phyloP scores from a whole-genome alignment of 2,888 invertebrate species.

The Agriopis leucophaearia region DNA sequence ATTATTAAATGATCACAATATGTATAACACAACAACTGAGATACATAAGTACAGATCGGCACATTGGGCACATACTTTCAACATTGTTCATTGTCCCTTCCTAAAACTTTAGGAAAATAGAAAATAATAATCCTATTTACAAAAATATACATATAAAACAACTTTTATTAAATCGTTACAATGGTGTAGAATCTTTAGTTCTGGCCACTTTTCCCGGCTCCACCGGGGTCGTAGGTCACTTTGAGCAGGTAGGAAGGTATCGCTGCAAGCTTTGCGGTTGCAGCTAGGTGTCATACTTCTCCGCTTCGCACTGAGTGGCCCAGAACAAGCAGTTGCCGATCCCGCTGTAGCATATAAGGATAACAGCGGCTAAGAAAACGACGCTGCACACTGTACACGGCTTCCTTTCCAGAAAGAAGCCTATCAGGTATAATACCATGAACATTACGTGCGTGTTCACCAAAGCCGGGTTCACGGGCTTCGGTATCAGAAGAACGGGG shows the following conservation, averaged over 20 bases:
- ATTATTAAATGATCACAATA: conserved; percentile 18
- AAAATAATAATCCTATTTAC: conserved; percentile 67
- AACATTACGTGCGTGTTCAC: conserved; percentile 99
- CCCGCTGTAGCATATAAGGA: conserved; percentile 98
- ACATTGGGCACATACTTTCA: conserved; percentile 53
- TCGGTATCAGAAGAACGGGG: conserved; percentile 98
- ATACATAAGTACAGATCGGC: conserved; percentile 73
- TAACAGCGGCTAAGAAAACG: conserved; percentile 97
- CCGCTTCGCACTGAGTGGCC: conserved; percentile 92
- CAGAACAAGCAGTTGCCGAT: conserved; percentile 98
- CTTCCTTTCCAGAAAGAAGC: conserved; percentile 97
- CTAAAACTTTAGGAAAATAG: conserved; percentile 47
- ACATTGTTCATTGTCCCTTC: conserved; percentile 38
- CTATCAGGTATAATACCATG: conserved; percentile 97
- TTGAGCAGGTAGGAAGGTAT: conserved; percentile 68
- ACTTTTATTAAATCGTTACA: conserved; percentile 43
- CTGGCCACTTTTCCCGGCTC: conserved; percentile 50
- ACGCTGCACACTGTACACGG: conserved; percentile 99
- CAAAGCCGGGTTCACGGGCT: conserved; percentile 98
- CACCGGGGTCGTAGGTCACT: conserved; percentile 64
- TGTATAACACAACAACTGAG: conserved; percentile 62
- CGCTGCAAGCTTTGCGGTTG: conserved; percentile 56
- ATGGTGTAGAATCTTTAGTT: conserved; percentile 14
- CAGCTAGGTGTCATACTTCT: conserved; percentile 84
- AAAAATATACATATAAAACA: conserved; percentile 72